phyloP scores from a whole-genome alignment of 37 sponge, comb jelly and placozoan species.

The Aplysina aerophoba region DNA sequence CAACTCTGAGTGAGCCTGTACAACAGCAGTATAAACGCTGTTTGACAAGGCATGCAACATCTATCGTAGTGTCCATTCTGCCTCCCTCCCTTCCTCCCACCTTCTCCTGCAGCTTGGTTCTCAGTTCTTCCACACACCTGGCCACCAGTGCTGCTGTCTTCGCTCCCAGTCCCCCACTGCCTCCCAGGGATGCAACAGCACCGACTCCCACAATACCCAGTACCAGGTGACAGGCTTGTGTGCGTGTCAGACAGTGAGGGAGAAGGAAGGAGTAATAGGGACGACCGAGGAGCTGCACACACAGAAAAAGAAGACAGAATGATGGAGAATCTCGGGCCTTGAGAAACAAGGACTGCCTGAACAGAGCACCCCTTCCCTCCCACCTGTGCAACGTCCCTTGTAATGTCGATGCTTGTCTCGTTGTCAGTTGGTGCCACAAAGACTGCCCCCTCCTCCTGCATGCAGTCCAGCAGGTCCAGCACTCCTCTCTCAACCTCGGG shows the following conservation, averaged over 20 bases:
- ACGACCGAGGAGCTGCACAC: conserved; percentile 57
- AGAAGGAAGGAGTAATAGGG: conserved; percentile 48
- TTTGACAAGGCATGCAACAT: too few relatives aligned
- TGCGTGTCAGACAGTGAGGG: not conserved
- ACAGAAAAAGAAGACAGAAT: not conserved
- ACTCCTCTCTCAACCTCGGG: conserved; percentile 47
- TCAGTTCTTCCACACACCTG: conserved; percentile 7
- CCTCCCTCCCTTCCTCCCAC: not conserved
- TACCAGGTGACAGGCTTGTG: conserved; percentile 31
- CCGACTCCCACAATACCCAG: conserved; percentile 43
- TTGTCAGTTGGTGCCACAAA: not conserved
- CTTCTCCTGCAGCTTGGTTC: not conserved
- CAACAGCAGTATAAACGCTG: too few relatives aligned
- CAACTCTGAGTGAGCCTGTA: too few relatives aligned
- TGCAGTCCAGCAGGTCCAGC: conserved; percentile 20
- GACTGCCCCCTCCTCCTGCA: not conserved
- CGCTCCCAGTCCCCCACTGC: not conserved
- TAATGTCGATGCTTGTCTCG: not conserved
- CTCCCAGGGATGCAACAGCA: conserved; percentile 28
- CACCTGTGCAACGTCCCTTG: conserved; percentile 54
- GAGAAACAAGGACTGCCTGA: not conserved
- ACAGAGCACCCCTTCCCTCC: too few relatives aligned
- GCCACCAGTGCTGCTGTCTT: not conserved
- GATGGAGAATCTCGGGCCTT: not conserved
- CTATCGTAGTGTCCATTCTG: too few relatives aligned